Base-by-base conservation (phyloP, 2,797 vertebrate genomes). In the Channallabes apus region DNA sequence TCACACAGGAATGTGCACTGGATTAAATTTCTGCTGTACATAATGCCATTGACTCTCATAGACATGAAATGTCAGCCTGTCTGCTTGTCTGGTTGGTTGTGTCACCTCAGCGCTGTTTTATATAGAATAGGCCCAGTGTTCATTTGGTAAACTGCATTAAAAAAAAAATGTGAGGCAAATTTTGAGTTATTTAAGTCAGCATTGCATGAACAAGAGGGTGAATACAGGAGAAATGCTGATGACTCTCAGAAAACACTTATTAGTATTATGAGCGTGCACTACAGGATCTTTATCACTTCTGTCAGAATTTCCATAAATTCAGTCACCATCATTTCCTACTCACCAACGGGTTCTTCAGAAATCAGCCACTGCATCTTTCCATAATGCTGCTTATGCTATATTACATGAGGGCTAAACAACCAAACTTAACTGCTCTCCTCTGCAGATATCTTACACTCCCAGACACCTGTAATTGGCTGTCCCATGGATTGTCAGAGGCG, bases 141-240 rank as follows among this genome's bases (percentile, higher is more conserved):
- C 35, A 80, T 73, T 41, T 72, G 27, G 78, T 73, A 83, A 87
- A 86, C 83, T 35, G n/a, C 82, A 85, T 87, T 87, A 90, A 72
- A 84, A 38, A 72, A 84, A 82, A 83, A 87, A 89, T 80, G 46
- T 73, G 77, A 86, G 75, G 79, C 80, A 88, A 41, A 88, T 86
- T 87, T 86, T 80, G 22, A 27, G 67, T 51, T 64, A 88, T 87
- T 82, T 84, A 64, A 76, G 67, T 83, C 80, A 85, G 81, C 84
- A 84, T 17, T 79, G 80, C 69, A 62, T 64, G 77, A 85, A 86
- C 54, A 83, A 80, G 68, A 76, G 64, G n/a, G 72, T 56, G 58
- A 92, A 86, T 82, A 82, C 51, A 77, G 56, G 92, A 93, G 90
- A 92, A 92, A 90, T 92, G 92, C 87, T 92, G 93, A 94, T 92